A percentile compares a stretch with the other conserved stretches of the same genome.
phyloP scores from a whole-genome alignment of 2,797 vertebrate species.

The Psittacula echo region DNA sequence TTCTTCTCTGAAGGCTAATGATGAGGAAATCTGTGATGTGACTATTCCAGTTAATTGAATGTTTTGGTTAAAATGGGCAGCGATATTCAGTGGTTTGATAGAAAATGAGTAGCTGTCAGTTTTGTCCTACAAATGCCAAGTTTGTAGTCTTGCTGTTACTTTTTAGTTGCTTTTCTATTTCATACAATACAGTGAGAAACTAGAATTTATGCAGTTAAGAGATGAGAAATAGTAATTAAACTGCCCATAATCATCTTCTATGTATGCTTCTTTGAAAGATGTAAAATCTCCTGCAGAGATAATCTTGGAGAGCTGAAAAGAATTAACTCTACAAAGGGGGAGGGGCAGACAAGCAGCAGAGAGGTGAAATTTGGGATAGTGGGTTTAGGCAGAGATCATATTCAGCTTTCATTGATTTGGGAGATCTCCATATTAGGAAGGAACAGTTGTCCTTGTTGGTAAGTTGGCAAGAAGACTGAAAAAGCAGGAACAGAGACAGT shows the following conservation, averaged over 20 bases:
- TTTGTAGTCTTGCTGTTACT: neutral
- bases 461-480: neutral
- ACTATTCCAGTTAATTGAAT: neutral
- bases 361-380: neutral
- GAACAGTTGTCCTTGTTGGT: neutral
- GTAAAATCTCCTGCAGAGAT: neutral
- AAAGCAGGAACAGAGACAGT: neutral
- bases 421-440: neutral
- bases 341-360: neutral
- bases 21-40: neutral
- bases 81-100: conserved; percentile 4
- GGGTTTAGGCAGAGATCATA: neutral
- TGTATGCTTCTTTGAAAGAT: neutral
- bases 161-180: neutral
- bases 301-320: neutral
- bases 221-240: neutral
- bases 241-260: neutral
- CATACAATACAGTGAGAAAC: neutral
- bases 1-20: neutral
- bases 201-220: neutral
- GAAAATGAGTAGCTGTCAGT: conserved; percentile 24
- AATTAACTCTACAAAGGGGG: neutral
- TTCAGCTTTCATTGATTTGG: neutral
- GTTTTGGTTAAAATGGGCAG: neutral
- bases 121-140: neutral